Evolutionary conservation across 1,140 invertebrate genomes (phyloP).

Genomic region (Drosophila mauritiana): DNA sequence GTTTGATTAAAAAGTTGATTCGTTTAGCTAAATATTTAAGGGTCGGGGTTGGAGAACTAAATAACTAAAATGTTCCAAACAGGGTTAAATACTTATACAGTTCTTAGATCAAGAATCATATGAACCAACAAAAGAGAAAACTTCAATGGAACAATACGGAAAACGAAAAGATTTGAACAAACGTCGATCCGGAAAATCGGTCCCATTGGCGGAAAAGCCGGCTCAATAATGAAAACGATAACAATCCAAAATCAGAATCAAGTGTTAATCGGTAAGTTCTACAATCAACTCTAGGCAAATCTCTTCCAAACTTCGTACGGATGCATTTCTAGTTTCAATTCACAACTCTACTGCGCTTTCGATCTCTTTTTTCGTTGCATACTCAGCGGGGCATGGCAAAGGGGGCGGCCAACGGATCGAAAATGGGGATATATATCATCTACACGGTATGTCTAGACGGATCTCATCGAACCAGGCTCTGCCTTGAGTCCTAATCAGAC

Average conservation of each 20-base stretch:
- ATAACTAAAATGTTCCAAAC: constrained; percentile 28
- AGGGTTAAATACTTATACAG: constrained; percentile 26
- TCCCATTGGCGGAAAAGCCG: constrained; percentile 11
- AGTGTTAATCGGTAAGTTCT: constrained; percentile 44
- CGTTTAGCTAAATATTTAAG: constrained; percentile 27
- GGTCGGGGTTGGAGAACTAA: constrained; percentile 25
- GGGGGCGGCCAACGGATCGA: constrained; percentile 18
- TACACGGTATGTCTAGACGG: constrained; percentile 9
- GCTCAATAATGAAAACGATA: constrained; percentile 16
- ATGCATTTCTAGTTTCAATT: constrained; percentile 50
- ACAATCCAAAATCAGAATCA: constrained; percentile 24
- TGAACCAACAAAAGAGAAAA: constrained; percentile 33
- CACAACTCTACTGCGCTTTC: constrained; percentile 48
- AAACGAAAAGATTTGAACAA: constrained; percentile 29
- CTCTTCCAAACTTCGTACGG: constrained; percentile 38
- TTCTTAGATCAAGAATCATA: constrained; percentile 30
- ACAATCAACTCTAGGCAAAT: constrained; percentile 38
- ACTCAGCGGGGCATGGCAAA: constrained; percentile 14
- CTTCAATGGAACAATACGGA: constrained; percentile 38
- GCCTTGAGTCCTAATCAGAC: constrained; percentile 13
- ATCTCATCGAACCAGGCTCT: constrained; percentile 10
- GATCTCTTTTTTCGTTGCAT: constrained; percentile 8
- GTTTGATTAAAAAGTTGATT: constrained; percentile 29
- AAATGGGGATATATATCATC: constrained; percentile 12
- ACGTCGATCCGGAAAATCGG: constrained; percentile 8